Percentiles rank a stretch among this genome's conserved stretches.
phyloP scores from a whole-genome alignment of 2,888 invertebrate species.

The Emesis russula region DNA sequence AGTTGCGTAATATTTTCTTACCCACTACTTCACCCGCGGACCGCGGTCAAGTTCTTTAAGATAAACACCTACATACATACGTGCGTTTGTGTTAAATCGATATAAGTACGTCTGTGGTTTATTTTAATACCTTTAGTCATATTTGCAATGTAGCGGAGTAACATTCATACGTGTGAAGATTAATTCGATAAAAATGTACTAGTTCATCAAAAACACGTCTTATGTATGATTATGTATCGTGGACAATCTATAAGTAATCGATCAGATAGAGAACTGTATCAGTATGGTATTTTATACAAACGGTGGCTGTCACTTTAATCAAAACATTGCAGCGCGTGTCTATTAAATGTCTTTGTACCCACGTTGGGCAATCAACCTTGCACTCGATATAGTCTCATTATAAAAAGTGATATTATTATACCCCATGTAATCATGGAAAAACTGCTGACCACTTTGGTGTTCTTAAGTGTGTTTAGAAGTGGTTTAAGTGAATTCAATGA shows the following conservation, averaged over 20 bases:
- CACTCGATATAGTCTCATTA: constrained; percentile 61
- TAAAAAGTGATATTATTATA: constrained; percentile 49
- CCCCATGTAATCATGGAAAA: constrained; percentile 59
- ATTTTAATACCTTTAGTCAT: not conserved
- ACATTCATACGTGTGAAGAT: not conserved
- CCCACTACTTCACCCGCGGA: too few relatives aligned
- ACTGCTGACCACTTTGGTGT: constrained; percentile 89
- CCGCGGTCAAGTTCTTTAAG: not conserved
- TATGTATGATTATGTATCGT: not conserved
- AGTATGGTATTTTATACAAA: not conserved
- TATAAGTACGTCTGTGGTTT: not conserved
- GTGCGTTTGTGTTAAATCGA: not conserved
- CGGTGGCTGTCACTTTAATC: constrained; percentile 10
- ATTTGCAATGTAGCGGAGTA: not conserved
- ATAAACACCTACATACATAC: not conserved
- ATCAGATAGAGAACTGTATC: not conserved
- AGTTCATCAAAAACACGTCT: not conserved
- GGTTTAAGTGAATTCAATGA: constrained; percentile 76
- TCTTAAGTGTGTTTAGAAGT: constrained; percentile 41
- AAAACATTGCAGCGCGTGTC: constrained; percentile 25
- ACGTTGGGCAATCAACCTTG: constrained; percentile 79
- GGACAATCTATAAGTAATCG: constrained; percentile 1
- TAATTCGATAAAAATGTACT: constrained; percentile 4
- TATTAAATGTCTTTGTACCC: constrained; percentile 19
- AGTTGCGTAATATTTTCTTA: too few relatives aligned